Percentiles rank a stretch among this genome's conserved stretches.
Evolutionary conservation across 2,113 vertebrate genomes (phyloP).

Genomic region (Callipepla californica): DNA sequence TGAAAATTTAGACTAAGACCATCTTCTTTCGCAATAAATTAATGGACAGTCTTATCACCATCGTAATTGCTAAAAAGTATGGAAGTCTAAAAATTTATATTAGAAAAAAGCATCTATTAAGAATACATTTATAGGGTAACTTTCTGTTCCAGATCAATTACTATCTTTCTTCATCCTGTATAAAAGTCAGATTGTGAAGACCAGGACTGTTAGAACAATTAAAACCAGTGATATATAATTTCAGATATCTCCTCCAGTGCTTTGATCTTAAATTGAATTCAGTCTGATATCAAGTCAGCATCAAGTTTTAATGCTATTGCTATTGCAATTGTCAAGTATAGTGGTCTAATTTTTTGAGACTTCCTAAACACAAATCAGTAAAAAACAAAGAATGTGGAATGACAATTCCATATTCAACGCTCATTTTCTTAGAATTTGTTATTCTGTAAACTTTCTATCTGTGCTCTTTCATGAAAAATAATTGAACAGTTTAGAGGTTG

Average conservation of each 20-base stretch:
- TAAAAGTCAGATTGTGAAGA: conserved; percentile 12
- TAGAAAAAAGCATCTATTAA: not conserved
- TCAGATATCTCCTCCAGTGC: conserved; percentile 31
- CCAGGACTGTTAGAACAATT: conserved; percentile 3
- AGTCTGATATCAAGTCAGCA: conserved; percentile 26
- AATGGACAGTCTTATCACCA: not conserved
- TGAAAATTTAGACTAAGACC: not conserved
- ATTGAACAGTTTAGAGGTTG: not conserved
- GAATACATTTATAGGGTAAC: not conserved
- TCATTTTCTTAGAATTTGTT: not conserved
- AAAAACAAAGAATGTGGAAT: not conserved
- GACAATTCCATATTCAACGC: no score
- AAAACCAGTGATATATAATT: conserved; percentile 34
- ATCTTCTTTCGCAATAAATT: not conserved
- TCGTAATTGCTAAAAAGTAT: not conserved
- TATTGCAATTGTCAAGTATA: conserved; percentile 1
- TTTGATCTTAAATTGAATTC: conserved; percentile 70
- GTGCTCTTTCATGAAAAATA: not conserved
- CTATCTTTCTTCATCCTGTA: not conserved
- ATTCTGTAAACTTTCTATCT: not conserved
- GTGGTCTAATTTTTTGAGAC: not conserved
- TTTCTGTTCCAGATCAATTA: conserved; percentile 41
- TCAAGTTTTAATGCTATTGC: conserved; percentile 44
- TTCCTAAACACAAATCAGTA: conserved; percentile 3
- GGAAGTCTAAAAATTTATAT: not conserved